Conservation (phyloP, 2,888 invertebrate genomes). For the Eulithis prunata region DNA sequence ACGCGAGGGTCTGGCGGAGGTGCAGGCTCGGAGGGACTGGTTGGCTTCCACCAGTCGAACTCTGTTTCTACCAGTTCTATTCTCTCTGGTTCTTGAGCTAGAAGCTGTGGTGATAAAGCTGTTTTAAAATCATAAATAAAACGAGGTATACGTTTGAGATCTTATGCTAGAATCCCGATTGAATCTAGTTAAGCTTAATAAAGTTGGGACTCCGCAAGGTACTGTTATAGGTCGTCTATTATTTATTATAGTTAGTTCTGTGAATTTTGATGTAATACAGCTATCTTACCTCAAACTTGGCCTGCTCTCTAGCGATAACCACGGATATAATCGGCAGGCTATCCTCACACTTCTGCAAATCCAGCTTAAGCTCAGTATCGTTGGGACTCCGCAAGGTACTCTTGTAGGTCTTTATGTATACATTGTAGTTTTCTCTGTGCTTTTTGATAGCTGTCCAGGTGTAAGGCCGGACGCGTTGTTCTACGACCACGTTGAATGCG, state of each 20-base stretch:
- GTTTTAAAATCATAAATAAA: too few relatives aligned
- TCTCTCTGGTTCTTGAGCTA: constrained; percentile 72
- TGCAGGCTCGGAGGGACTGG: constrained; percentile 57
- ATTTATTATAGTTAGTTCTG: too few relatives aligned
- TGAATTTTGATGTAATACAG: neutral
- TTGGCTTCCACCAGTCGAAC: constrained; percentile 77
- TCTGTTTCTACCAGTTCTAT: constrained; percentile 78
- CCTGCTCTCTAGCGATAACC: constrained; percentile 91
- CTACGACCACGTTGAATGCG: constrained; percentile 87
- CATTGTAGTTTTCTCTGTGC: constrained; percentile 87
- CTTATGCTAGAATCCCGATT: too few relatives aligned
- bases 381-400: constrained; percentile 88
- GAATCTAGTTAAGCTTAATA: too few relatives aligned
- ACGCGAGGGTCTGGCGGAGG: constrained; percentile 50
- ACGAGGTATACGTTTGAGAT: too few relatives aligned
- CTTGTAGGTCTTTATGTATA: constrained; percentile 88
- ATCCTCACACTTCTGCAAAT: constrained; percentile 90
- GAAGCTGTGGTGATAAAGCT: constrained; percentile 59
- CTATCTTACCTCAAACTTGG: constrained; percentile 87
- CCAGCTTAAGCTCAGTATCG: constrained; percentile 89
- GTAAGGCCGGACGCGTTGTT: constrained; percentile 89
- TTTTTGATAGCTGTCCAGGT: constrained; percentile 89
- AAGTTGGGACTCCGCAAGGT: too few relatives aligned
- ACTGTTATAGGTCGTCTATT: too few relatives aligned
- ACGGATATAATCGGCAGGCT: constrained; percentile 89